Base-by-base conservation (phyloP, 2,113 vertebrate species). In the Ciconia boyciana region DNA sequence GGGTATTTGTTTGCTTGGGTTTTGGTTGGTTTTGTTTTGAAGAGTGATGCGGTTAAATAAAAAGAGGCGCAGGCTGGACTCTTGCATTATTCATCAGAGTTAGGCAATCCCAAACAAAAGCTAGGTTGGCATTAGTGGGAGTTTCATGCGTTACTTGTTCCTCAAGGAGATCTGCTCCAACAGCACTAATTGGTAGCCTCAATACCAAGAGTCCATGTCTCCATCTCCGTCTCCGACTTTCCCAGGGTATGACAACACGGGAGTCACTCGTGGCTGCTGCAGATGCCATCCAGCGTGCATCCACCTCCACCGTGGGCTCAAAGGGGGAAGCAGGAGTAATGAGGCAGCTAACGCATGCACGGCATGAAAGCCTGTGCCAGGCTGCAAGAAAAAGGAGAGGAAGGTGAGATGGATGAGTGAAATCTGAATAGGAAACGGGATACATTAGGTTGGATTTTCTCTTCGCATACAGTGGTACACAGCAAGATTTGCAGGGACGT, bases 51-150 rank as follows among this genome's bases (percentile, higher is more conserved):
- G 6, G 92, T 91, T 62, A 90, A 96, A 87, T 57, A 57, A 88
- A 91, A 94, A 80, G 46, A 76, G 89, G 25, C 26, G 4, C 58
- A 72, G 87, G 74, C 54, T 94, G 90, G 78, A 87, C 70, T 94
- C 74, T n/a, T 94, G 65, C 41, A 90, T 94, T 96, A 95, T 94
- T 97, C 94, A 89, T 94, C 36, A 57, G 34, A 60, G 68, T 96
- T 94, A 93, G 64, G 94, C 89, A 96, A 96, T 87, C 29, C 87
- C 74, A 91, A 93, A 92, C 91, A 94, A 94, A 92, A 91, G 44
- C 44, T 83, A 95, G 89, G 93, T 58, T 95, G 89, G 89, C 61
- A 69, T 91, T 89, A 94, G 70, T 61, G 58, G 70, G 77, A 94
- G 22, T 87, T 87, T 94, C 52, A 39, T 62, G 74, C 49, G 74